Percentiles rank a stretch among this genome's conserved stretches.
These are phyloP conservation scores for Anas acuta DNA, from an alignment of 2,797 vertebrate species.

Conservation along the genomic window DNA sequence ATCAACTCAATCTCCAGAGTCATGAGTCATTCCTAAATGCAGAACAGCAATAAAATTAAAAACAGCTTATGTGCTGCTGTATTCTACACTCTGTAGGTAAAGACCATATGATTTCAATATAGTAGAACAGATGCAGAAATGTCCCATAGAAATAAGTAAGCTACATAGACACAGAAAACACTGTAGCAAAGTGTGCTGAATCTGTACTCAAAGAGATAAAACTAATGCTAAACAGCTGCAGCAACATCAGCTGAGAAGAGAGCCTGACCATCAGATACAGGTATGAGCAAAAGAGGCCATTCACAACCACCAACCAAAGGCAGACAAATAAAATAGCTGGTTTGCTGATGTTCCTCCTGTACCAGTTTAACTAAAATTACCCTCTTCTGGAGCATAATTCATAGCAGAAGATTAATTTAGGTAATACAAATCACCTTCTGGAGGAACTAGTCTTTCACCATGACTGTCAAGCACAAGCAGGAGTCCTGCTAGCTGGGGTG, in stretches of 20 bases:
- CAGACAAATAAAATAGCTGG: neutral
- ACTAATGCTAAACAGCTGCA: neutral
- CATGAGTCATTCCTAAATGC: constrained; percentile 37
- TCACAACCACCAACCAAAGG: neutral
- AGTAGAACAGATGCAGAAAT: neutral
- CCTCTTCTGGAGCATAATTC: neutral
- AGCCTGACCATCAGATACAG: neutral
- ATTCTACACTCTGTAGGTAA: neutral
- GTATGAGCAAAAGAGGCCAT: neutral
- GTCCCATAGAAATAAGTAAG: neutral
- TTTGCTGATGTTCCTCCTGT: neutral
- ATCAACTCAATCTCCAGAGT: constrained; percentile 45
- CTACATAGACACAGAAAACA: neutral
- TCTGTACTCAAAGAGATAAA: neutral
- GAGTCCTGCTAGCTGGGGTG: neutral
- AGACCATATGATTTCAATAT: neutral
- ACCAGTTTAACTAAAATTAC: neutral
- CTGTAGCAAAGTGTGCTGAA: neutral
- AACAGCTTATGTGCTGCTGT: constrained; percentile 6
- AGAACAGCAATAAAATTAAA: constrained; percentile 30
- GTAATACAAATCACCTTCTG: constrained; percentile 12
- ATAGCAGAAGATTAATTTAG: constrained; percentile 22
- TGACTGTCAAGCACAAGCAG: neutral
- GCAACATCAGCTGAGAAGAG: neutral
- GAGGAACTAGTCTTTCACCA: neutral